Base-by-base conservation (phyloP, 2,797 vertebrate species). In the Lagodon rhomboides region DNA sequence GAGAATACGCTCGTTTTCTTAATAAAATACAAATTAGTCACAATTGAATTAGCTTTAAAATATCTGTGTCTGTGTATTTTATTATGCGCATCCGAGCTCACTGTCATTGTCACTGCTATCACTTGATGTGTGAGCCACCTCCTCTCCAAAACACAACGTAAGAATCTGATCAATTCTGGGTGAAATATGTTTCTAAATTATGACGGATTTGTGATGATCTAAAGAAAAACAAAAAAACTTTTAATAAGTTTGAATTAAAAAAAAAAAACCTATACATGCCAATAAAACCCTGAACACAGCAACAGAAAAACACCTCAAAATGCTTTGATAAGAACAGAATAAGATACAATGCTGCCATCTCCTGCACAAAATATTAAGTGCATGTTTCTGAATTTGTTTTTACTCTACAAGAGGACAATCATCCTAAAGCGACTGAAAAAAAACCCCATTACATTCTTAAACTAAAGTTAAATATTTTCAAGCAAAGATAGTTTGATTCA, bases 321-420 rank as follows among this genome's bases (percentile, higher is more conserved):
- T 34, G 47, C 62, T 22, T 59, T 0, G 15, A 34, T 58, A 8
- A 60, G 20, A n/a, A 0, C 30, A 60, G 20, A 69, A 15, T 18
- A 20, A 44, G 47, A 23, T 41, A 1, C 55, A 85, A 91, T 88
- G 84, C 86, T 88, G 86, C 92, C 87, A 92, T 87, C 95, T 92
- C 6, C 67, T 92, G 94, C 85, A 76, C 9, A 71, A 11, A 73
- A 17, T 15, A 1, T 18, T 22, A 10, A 77, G 27, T 62, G 50
- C 84, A 85, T 17, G 12, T 68, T 25, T 63, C 6, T 23, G 30
- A 34, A 30, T 44, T 56, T 44, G 10, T 3, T 43, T 27, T 15
- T 11, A 70, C 11, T 16, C 0, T 50, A 30, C 1, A n/a, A 13
- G 12, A 13, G 23, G 4, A 60, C 22, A 6, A 18, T 12, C 34